Evolutionary conservation across 1,140 invertebrate species (phyloP).

Genomic region (Propsilocerus akamusi): DNA sequence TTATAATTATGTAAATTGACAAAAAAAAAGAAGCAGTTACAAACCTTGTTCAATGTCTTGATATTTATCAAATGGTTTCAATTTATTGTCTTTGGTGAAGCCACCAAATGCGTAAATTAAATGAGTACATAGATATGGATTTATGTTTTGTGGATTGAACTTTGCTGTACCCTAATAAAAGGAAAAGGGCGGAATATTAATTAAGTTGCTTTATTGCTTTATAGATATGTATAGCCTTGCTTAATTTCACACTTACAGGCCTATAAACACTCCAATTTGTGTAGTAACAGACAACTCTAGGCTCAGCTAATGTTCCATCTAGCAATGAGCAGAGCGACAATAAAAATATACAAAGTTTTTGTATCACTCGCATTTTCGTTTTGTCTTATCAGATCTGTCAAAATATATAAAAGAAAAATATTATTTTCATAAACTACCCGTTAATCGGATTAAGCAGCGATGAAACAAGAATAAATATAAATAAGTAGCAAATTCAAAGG

Average conservation of each 20-base stretch:
- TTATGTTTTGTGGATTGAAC: conserved; percentile 87
- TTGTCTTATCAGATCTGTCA: not conserved
- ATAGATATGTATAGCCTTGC: not conserved
- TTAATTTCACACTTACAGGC: conserved; percentile 20
- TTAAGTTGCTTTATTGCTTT: not conserved
- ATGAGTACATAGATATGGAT: conserved; percentile 89
- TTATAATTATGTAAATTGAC: not conserved
- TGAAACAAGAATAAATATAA: not conserved
- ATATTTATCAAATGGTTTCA: conserved; percentile 86
- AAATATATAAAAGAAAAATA: not conserved
- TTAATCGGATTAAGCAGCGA: not conserved
- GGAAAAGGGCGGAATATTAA: not conserved
- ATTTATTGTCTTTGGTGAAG: conserved; percentile 73
- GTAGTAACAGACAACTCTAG: conserved; percentile 76
- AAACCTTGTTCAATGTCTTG: conserved; percentile 89
- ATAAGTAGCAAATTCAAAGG: not conserved
- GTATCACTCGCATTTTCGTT: not conserved
- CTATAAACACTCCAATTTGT: conserved; percentile 89
- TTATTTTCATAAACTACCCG: too few relatives aligned
- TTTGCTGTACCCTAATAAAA: conserved; percentile 48
- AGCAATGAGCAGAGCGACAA: not conserved
- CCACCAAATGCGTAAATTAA: conserved; percentile 88
- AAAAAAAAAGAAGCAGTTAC: conserved; percentile 9
- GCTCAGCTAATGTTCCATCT: conserved; percentile 23
- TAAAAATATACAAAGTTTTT: not conserved